Percentiles rank a stretch among this genome's conserved stretches.
These are phyloP conservation scores for Drosophila monieri DNA, from an alignment of 2,888 invertebrate genomes.

Conservation along the genomic window DNA sequence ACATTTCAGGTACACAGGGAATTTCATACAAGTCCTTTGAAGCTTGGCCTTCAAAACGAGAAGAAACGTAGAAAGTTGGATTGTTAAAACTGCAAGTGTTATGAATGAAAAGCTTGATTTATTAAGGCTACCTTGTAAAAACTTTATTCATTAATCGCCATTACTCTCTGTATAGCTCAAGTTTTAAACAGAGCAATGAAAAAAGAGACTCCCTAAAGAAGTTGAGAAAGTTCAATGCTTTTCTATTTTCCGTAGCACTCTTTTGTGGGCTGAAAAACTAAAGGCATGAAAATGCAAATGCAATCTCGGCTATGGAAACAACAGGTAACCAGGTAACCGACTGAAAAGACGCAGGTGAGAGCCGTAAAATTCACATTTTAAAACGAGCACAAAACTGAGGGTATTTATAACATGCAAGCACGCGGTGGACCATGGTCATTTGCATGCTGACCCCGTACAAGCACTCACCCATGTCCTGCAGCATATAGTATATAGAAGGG, in stretches of 20 bases:
- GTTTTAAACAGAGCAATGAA: not conserved
- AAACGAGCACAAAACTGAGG: slow-evolving; percentile 60
- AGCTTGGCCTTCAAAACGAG: not conserved
- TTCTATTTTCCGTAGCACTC: slow-evolving; percentile 37
- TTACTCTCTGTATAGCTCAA: not conserved
- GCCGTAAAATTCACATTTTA: slow-evolving; percentile 57
- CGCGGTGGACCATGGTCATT: slow-evolving; percentile 60
- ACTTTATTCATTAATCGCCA: not conserved
- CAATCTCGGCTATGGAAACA: slow-evolving; percentile 44
- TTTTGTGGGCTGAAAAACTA: slow-evolving; percentile 29
- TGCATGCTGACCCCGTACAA: slow-evolving; percentile 36
- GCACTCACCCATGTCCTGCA: slow-evolving; percentile 1
- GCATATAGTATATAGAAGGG: not conserved
- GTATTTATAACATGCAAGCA: slow-evolving; percentile 76
- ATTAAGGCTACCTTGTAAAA: not conserved
- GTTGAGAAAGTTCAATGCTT: not conserved
- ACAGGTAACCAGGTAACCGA: slow-evolving; percentile 30
- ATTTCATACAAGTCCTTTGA: not conserved
- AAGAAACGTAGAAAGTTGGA: not conserved
- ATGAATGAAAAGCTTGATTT: not conserved
- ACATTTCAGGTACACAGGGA: not conserved
- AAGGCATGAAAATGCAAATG: slow-evolving; percentile 21
- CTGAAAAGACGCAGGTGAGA: slow-evolving; percentile 57
- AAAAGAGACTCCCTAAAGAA: not conserved
- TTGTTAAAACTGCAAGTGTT: not conserved